Conservation (phyloP, 2,888 invertebrate genomes). For the Andrena fulva region DNA sequence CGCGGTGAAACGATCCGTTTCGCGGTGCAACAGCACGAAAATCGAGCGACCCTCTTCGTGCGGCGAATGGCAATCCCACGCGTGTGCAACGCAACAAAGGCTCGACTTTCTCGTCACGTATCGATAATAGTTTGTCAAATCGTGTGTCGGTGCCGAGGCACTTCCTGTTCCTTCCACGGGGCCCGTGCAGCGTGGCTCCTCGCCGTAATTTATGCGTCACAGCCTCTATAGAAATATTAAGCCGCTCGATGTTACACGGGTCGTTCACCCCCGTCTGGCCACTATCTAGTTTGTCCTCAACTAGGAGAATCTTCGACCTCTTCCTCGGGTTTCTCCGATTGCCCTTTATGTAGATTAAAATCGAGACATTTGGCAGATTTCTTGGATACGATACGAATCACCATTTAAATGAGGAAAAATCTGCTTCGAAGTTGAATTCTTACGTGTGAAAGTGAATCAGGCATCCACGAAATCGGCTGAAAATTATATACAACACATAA, state of each 20-base stretch:
- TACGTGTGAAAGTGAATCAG: not conserved
- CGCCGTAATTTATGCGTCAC: slow-evolving; percentile 57
- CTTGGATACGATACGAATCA: too few relatives aligned
- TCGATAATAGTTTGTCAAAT: slow-evolving; percentile 74
- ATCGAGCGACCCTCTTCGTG: slow-evolving; percentile 53
- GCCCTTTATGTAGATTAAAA: not conserved
- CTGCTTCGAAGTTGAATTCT: not conserved
- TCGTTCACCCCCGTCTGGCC: slow-evolving; percentile 44
- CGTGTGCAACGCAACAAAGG: slow-evolving; percentile 67
- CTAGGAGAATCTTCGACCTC: not conserved
- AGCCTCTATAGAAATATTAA: slow-evolving; percentile 53
- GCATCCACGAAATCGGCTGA: not conserved
- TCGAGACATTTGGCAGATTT: not conserved
- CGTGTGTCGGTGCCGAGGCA: slow-evolving; percentile 56
- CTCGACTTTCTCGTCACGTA: slow-evolving; percentile 73
- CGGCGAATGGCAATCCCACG: slow-evolving; percentile 70
- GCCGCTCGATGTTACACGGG: slow-evolving; percentile 31
- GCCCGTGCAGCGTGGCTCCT: slow-evolving; percentile 28
- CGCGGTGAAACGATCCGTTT: not conserved
- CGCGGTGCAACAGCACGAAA: slow-evolving; percentile 52
- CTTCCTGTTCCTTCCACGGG: slow-evolving; percentile 69
- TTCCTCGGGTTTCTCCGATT: not conserved
- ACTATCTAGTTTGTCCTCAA: not conserved
- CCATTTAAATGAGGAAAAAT: not conserved
- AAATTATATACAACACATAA: not conserved